Base-by-base conservation (phyloP, 2,888 invertebrate genomes). In the Trisateles emortualis region DNA sequence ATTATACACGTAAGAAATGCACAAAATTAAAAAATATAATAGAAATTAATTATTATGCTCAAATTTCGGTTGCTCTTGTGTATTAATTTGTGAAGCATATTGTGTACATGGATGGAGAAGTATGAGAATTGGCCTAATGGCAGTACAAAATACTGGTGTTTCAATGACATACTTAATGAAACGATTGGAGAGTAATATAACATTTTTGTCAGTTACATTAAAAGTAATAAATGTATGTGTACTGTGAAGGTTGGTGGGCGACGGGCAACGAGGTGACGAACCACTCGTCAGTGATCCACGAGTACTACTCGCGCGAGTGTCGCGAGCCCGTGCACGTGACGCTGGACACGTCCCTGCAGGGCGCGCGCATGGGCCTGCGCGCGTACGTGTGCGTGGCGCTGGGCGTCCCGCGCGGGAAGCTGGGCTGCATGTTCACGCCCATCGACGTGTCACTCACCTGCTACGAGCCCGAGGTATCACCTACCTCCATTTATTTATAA, bases 241-340 rank as follows among this genome's bases (percentile, higher is more conserved):
- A 13, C 26, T 69, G 19, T 3, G 9, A 72, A 94, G 94, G 99
- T 17, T 99, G 99, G 99, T 99, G 97, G 97, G 99, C 99, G 0
- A 99, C 99, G 0, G 99, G 99, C 46, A 96, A 97, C 72, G 99
- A 99, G 88, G 98, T 99, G 35, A 98, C 99, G 0, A 98, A 98
- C 81, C 99, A 99, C 90, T 99, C 99, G 47, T 97, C 98, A 0
- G 97, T 99, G 48, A 99, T 99, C 83, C 99, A 99, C 81, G 99
- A 99, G 85, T 99, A 99, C 91, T 99, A 99, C 87, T 95, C 98
- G 9, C 95, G 98, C 61, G 99, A 99, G 91, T 98, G 98, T 83
- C 96, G 96, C 76, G 97, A 96, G 87, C 99, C 99, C 0, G 96
- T 99, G 38, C 99, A 99, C 87, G 94, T 99, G 70, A 99, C 99